Conservation (phyloP, 2,888 invertebrate genomes). For the Agelastica alni region DNA sequence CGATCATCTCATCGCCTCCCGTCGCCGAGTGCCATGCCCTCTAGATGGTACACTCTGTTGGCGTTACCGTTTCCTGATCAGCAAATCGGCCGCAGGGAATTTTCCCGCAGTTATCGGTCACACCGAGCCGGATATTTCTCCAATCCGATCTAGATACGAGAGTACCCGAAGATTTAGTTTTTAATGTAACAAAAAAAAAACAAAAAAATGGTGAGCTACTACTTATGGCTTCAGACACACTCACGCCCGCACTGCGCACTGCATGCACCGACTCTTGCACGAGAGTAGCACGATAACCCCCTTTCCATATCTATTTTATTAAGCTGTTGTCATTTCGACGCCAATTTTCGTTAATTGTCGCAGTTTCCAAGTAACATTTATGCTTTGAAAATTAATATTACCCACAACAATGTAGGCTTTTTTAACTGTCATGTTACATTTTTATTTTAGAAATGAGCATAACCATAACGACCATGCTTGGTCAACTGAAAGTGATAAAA, state of each 20-base stretch:
- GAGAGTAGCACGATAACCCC: constrained; percentile 13
- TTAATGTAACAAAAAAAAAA: too few species aligned
- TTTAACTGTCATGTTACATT: too few species aligned
- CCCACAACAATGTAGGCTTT: too few species aligned
- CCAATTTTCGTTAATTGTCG: too few species aligned
- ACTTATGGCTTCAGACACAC: constrained; percentile 34
- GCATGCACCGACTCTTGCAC: constrained; percentile 37
- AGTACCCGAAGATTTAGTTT: constrained; percentile 6
- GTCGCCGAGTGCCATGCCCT: constrained; percentile 67
- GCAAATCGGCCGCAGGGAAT: constrained; percentile 85
- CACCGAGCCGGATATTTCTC: constrained; percentile 88
- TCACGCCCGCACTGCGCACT: constrained; percentile 48
- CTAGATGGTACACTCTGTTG: constrained; percentile 87
- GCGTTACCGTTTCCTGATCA: constrained; percentile 93
- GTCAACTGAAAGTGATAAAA: too few species aligned
- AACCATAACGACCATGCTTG: too few species aligned
- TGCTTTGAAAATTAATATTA: too few species aligned
- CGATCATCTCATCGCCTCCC: constrained; percentile 59
- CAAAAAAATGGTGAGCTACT: constrained; percentile 18
- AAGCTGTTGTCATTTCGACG: too few species aligned
- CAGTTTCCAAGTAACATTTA: too few species aligned
- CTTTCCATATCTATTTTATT: too few species aligned
- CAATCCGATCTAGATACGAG: constrained; percentile 70
- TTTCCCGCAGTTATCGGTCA: constrained; percentile 73
- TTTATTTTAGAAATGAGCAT: too few species aligned